Base-by-base conservation (phyloP, 2,888 invertebrate species). In the Diploptera punctata region DNA sequence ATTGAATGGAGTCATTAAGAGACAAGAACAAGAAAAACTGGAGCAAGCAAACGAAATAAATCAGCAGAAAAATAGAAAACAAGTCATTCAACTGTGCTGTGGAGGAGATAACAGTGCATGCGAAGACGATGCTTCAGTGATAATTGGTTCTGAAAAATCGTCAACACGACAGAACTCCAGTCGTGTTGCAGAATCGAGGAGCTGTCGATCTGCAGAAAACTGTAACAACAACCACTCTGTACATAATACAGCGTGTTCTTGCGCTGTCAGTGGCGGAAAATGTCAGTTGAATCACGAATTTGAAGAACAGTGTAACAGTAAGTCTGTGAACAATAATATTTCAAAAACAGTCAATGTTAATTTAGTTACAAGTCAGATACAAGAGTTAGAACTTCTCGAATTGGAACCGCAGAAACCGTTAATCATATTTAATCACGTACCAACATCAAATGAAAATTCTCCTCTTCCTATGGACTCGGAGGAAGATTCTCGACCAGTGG, bases 11-110 rank as follows among this genome's bases (percentile, higher is more conserved):
- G 29, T 65, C 10, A 47, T 65, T 18, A 43, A 47, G 21, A 10
- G 18, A 13, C 65, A 65, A 18, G 26, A 47, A 65, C 26, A 26
- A 18, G 43, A 65, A 24, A 33, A 65, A 47, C n/a, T 3, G 3
- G 29, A 57, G 13, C 26, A 57, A 57, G 24, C 57, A 29, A 3
- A 19, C 29, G 57, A 13, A 5, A 57, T 29, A 2, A 24, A 29
- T 29, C 57, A 31, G n/a, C 26, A 57, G 16, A 57, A 57, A 29
- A 2, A 29, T n/a, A 1, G 4, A 7, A 57, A 29, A 31, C 57
- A 57, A 57, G 29, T 57, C n/a, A 57, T 57, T n/a, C 57, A 57
- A 10, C 29, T 57, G n/a, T n/a, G 29, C 26, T 24, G 24, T 57
- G 31, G 52, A 3, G 5, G 5, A 10, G 52, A 52, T 13, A 33